Evolutionary conservation across 2,113 vertebrate genomes (phyloP).

Genomic region (Clupea harengus): DNA sequence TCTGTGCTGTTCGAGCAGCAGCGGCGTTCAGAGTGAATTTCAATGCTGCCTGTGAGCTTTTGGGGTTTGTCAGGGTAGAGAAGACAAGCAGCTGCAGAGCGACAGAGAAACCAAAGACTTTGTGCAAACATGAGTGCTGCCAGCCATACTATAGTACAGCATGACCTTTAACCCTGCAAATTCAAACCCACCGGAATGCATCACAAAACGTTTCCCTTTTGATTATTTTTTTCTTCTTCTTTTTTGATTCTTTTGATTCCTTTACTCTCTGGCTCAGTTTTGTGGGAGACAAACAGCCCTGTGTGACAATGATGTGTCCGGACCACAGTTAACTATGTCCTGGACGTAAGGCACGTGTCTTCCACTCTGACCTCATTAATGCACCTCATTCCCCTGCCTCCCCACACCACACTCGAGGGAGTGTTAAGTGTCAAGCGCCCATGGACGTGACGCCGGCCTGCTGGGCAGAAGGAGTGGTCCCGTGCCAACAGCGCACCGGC

Average conservation of each 20-base stretch:
- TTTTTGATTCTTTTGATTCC: neutral
- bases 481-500: neutral
- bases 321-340: neutral
- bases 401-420: neutral
- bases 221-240: neutral
- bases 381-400: slow-evolving; percentile 36
- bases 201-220: neutral
- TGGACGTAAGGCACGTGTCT: neutral
- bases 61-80: neutral
- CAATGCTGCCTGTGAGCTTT: neutral
- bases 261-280: neutral
- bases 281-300: neutral
- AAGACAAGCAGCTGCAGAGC: neutral
- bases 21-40: neutral
- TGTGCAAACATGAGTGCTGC: neutral
- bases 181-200: neutral
- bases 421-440: slow-evolving; percentile 23
- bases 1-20: neutral
- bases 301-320: no score
- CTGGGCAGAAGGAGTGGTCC: neutral
- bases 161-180: neutral
- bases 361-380: slow-evolving; percentile 31
- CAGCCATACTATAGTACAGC: neutral
- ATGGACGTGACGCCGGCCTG: slow-evolving; percentile 9
- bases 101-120: neutral